Percentiles rank a stretch among this genome's conserved stretches.
phyloP scores from a whole-genome alignment of 1,140 invertebrate species.

The Philopotamus ludificatus region DNA sequence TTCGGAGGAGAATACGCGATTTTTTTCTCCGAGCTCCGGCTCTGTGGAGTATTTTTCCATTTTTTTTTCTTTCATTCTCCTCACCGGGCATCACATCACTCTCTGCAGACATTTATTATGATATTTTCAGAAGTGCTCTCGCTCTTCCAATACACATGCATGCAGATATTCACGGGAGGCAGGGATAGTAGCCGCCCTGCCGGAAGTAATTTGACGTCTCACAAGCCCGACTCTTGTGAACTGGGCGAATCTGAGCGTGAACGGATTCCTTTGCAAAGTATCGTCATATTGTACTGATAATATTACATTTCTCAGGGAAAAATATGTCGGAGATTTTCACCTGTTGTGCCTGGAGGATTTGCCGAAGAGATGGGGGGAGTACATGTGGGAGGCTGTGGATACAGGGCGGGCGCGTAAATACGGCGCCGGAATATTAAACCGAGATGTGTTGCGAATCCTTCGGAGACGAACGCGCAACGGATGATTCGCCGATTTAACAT shows the following conservation, averaged over 20 bases:
- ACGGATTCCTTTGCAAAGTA: conserved; percentile 30
- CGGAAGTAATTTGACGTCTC: conserved; percentile 27
- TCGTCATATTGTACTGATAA: conserved; percentile 29
- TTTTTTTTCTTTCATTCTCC: background rate
- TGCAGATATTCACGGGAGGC: background rate
- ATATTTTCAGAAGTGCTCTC: background rate
- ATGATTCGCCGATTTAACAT: background rate
- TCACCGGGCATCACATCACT: too few species aligned
- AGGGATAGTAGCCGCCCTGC: conserved; percentile 12
- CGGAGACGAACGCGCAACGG: background rate
- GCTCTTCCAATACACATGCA: too few species aligned
- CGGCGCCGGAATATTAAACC: background rate
- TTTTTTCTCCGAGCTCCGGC: background rate
- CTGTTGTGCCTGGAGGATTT: conserved; percentile 4
- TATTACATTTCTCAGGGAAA: conserved; percentile 31
- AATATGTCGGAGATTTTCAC: conserved; percentile 25
- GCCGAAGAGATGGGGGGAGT: too few species aligned
- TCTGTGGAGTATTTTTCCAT: background rate
- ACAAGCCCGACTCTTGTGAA: conserved; percentile 11
- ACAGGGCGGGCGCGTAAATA: background rate
- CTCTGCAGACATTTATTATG: background rate
- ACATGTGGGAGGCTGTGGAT: background rate
- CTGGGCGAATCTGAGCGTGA: conserved; percentile 21
- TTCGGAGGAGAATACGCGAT: background rate
- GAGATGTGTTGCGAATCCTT: background rate